Percentiles rank a stretch among this genome's conserved stretches.
phyloP scores from a whole-genome alignment of 2,113 vertebrate species.

The Corythoichthys intestinalis region DNA sequence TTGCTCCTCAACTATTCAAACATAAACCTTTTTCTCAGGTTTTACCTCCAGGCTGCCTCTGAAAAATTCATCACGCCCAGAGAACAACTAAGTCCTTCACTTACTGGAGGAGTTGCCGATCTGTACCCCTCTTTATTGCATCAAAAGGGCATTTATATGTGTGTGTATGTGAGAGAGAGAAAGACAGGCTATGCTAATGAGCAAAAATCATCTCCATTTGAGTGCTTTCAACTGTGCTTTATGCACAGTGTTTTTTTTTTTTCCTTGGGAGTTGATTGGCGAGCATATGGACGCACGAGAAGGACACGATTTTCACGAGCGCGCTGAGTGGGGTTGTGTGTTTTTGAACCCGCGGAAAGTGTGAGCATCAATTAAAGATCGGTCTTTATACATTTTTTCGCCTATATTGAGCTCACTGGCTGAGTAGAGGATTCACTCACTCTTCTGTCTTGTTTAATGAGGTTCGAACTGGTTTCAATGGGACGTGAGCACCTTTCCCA shows the following conservation, averaged over 20 bases:
- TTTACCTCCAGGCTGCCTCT: constrained; percentile 58
- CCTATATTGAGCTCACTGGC: constrained; percentile 4
- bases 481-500: constrained; percentile 36
- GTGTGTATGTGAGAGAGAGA: constrained; percentile 18
- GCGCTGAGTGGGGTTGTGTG: constrained; percentile 58
- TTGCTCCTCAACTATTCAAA: constrained; percentile 64
- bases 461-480: constrained; percentile 51
- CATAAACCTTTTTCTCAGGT: constrained; percentile 63
- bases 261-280: constrained; percentile 30
- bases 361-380: constrained; percentile 59
- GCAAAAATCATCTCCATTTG: constrained; percentile 53
- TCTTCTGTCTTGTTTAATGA: constrained; percentile 46
- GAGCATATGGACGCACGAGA: constrained; percentile 63
- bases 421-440: constrained; percentile 22
- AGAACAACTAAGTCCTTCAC: constrained; percentile 56
- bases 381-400: constrained; percentile 17
- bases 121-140: constrained; percentile 58
- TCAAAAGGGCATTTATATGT: constrained; percentile 48
- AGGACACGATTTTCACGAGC: constrained; percentile 42
- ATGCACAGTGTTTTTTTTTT: constrained; percentile 3
- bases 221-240: constrained; percentile 64
- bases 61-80: constrained; percentile 66
- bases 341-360: constrained; percentile 48
- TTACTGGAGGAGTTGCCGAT: constrained; percentile 49
- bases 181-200: constrained; percentile 54